Base-by-base conservation (phyloP, 2,888 invertebrate species). In the Tiliacea citrago region DNA sequence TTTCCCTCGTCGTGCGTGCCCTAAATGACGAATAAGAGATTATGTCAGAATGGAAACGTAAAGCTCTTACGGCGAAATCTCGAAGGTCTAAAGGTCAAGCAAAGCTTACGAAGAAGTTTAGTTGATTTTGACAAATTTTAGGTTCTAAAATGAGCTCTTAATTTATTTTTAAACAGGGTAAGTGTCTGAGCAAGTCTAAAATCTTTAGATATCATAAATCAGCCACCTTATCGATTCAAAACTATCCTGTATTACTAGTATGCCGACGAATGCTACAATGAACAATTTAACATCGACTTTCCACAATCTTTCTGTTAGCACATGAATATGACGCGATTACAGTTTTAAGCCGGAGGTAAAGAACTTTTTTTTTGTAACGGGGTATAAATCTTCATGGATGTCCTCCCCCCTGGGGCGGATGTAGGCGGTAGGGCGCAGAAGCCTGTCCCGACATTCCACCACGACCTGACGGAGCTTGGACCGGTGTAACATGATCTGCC, bases 61-160 rank as follows among this genome's bases (percentile, higher is more conserved):
- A 81, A 75, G 81, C 75, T 51, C 62, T 75, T 24, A 81, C 76
- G 68, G 62, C 39, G 16, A 68, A 68, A 76, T 76, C 77, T 45
- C 21, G 0, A 21, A 55, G 61, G 16, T 24, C 24, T 75, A 63
- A 78, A 75, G 68, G 68, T 78, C 76, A 78, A 75, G 62, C 29
- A 76, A 62, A 51, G 42, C 24, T 67, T 51, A 51, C 24, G 1
- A 55, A 81, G 10, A 60, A 79, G 1, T 69, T 21, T 2, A 65
- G 6, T 51, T 2, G 21, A 62, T 51, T 57, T 75, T 13, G 42
- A 39, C 18, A 51, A 45, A 8, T 21, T 45, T 5, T 72, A 35
- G 0, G 0, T 51, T 13, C 21, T 5, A 4, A 55, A 57, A 24
- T 21, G 35, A 61, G 0, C 9, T 47, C 7, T 39, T 12, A n/a